Conservation (phyloP, 2,113 vertebrate genomes). For the Cercopithecus mona region DNA sequence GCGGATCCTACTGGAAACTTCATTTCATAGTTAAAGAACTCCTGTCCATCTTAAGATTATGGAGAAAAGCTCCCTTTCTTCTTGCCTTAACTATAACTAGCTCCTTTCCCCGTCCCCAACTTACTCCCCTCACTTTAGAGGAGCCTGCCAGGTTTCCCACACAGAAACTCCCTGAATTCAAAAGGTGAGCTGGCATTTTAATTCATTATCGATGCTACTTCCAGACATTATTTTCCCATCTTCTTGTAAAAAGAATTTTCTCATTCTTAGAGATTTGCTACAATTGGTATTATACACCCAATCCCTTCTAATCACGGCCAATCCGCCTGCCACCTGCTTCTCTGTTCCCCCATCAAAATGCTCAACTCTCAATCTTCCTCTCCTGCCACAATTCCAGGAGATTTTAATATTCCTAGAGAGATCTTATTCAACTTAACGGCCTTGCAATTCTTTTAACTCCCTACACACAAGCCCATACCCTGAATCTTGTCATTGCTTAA, state of each 20-base stretch:
- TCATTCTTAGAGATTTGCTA: not conserved
- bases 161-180: not conserved
- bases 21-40: not conserved
- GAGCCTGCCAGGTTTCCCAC: not conserved
- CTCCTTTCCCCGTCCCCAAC: not conserved
- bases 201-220: not conserved
- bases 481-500: not conserved
- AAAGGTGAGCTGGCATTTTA: not conserved
- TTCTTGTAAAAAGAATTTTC: not conserved
- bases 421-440: not conserved
- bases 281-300: not conserved
- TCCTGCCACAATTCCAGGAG: not conserved
- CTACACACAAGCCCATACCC: not conserved
- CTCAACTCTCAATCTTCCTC: not conserved
- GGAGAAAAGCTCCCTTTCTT: not conserved
- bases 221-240: not conserved
- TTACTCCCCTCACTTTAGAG: not conserved
- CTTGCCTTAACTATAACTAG: not conserved
- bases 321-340: not conserved
- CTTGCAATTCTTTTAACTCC: not conserved
- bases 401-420: not conserved
- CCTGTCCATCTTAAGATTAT: not conserved
- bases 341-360: not conserved
- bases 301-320: not conserved
- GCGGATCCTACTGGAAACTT: not conserved